These are phyloP conservation scores for Formica selysi DNA, from an alignment of 1,140 invertebrate genomes.

Conservation along the genomic window DNA sequence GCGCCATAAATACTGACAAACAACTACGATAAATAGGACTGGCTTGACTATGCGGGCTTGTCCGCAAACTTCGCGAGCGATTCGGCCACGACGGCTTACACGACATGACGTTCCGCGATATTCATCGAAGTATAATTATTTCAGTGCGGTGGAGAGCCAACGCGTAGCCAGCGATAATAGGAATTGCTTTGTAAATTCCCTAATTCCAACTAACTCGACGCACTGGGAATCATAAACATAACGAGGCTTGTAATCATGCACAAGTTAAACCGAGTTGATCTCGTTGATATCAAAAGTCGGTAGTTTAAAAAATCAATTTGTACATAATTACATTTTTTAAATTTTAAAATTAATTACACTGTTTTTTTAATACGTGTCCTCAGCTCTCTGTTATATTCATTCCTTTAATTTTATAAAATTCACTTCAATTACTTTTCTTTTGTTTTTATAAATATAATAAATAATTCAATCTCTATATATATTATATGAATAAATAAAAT, in stretches of 20 bases:
- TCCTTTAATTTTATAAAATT: too few relatives aligned
- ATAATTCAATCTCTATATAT: too few relatives aligned
- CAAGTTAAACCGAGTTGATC: constrained; percentile 6
- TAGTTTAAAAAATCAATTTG: neutral
- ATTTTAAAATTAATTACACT: neutral
- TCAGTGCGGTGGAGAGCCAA: neutral
- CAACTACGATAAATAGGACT: constrained; percentile 57
- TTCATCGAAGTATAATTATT: constrained; percentile 50
- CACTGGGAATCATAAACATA: constrained; percentile 13
- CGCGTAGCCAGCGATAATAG: constrained; percentile 20
- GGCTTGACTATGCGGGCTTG: constrained; percentile 39
- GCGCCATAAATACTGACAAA: constrained; percentile 61
- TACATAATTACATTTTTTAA: neutral
- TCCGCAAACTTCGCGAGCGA: constrained; percentile 39
- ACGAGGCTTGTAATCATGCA: constrained; percentile 37
- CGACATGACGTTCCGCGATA: neutral
- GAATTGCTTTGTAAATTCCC: constrained; percentile 49
- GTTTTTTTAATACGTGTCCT: neutral
- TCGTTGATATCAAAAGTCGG: neutral
- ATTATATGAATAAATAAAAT: too few relatives aligned
- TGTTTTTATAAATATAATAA: too few relatives aligned
- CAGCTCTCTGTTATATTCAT: neutral
- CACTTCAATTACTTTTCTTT: too few relatives aligned
- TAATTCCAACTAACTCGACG: constrained; percentile 24
- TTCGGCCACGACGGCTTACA: neutral